Base-by-base conservation (phyloP, 2,888 invertebrate species). In the Phortica magna region DNA sequence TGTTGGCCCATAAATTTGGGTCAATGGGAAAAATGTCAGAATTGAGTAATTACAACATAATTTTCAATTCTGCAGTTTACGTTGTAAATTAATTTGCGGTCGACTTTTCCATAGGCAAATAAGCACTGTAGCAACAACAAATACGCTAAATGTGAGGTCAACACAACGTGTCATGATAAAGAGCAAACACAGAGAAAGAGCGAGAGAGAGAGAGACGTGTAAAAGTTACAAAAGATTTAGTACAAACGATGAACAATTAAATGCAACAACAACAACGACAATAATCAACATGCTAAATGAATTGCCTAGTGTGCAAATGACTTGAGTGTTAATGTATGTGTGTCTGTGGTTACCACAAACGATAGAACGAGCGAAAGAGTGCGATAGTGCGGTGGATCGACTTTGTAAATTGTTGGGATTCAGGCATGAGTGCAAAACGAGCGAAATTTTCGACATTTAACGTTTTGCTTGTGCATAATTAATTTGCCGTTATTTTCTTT, bases 31-130 rank as follows among this genome's bases (percentile, higher is more conserved):
- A 85, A 85, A 85, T 79, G 88, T 87, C 85, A 87, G 88, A 87
- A 85, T 85, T 87, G 85, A 85, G 88, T 87, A 85, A 87, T 85
- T 87, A 85, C 85, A 85, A 85, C 85, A 85, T 87, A 87, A 85
- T 85, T 85, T 85, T 85, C 85, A 87, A 87, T 85, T 87, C 84
- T 87, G 83, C 88, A 85, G 86, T 85, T 85, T 85, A 86, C 84
- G 85, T 87, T 87, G 85, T 85, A 85, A 85, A 87, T 85, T 85
- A 85, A 85, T 85, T 85, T 85, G 85, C 84, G 85, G 87, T 85
- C 86, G 87, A 85, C 84, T 86, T 84, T 84, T 83, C 80, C 78
- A 19, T 48, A 61, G 22, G 76, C 31, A 79, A 84, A 77, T 75
- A 74, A 75, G 65, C 43, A 10, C 10, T 5, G 22, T n/a, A 41